phyloP scores from a whole-genome alignment of 2,888 invertebrate genomes.

The Keiferia lycopersicella region DNA sequence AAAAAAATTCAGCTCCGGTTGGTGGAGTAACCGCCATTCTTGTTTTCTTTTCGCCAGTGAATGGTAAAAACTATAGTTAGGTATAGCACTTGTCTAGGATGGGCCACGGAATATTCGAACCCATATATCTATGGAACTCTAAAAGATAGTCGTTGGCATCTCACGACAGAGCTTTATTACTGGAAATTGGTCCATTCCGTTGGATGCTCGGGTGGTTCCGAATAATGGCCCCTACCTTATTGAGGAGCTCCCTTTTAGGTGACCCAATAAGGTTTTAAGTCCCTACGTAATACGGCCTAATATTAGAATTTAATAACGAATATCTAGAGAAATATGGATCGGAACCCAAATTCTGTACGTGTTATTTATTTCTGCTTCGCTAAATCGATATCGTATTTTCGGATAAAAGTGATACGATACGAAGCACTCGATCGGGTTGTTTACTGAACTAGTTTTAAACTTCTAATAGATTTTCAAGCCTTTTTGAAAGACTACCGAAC shows the following conservation, averaged over 20 bases:
- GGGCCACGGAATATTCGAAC: neutral
- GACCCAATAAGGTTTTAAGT: conserved; percentile 29
- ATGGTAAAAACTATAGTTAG: no score
- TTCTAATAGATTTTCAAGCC: no score
- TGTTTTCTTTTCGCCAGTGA: no score
- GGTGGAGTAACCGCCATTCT: no score
- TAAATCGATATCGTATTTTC: no score
- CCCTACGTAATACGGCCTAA: conserved; percentile 21
- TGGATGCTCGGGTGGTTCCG: conserved; percentile 28
- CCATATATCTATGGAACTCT: neutral
- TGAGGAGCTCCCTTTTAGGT: conserved; percentile 20
- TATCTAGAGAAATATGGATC: neutral
- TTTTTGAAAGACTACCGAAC: no score
- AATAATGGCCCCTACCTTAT: conserved; percentile 35
- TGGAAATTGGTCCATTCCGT: conserved; percentile 41
- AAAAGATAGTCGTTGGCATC: conserved; percentile 22
- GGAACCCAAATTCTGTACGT: neutral
- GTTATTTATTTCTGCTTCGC: no score
- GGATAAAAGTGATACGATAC: neutral
- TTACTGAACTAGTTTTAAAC: no score
- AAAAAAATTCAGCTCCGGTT: no score
- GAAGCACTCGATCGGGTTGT: neutral
- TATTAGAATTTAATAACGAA: conserved; percentile 9
- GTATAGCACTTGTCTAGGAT: no score
- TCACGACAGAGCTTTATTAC: conserved; percentile 30